Conservation (phyloP, 1,140 invertebrate species). For the Lordiphosa clarofinis region DNA sequence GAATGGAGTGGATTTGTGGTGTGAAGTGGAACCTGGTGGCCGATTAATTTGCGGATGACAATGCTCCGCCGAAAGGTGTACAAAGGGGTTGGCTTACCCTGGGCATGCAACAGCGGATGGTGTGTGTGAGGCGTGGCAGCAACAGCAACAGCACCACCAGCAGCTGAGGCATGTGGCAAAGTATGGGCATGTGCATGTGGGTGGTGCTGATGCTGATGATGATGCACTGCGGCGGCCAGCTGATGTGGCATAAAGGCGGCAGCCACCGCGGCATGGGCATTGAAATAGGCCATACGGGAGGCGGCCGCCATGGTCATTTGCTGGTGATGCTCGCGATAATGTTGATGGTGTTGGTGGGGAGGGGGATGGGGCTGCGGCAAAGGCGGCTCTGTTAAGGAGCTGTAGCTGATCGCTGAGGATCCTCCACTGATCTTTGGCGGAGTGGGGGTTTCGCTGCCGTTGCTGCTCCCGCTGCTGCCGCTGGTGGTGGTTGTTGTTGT, state of each 20-base stretch:
- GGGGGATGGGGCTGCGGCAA: constrained; percentile 36
- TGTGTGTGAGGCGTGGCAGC: constrained; percentile 38
- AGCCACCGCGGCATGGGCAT: constrained; percentile 92
- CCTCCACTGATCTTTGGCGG: constrained; percentile 21
- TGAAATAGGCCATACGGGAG: constrained; percentile 91
- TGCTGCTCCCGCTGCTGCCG: constrained; percentile 9
- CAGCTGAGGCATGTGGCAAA: constrained; percentile 35
- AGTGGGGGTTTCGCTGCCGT: constrained; percentile 27
- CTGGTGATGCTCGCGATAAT: constrained; percentile 80
- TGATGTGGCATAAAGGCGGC: constrained; percentile 88
- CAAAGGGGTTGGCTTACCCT: constrained; percentile 54
- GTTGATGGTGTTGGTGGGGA: constrained; percentile 50
- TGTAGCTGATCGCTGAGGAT: constrained; percentile 6
- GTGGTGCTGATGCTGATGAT: constrained; percentile 53
- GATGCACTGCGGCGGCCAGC: constrained; percentile 58
- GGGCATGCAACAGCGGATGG: constrained; percentile 68
- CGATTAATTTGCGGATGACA: no score
- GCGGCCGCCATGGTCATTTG: constrained; percentile 86
- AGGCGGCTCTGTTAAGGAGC: constrained; percentile 16
- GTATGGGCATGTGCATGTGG: constrained; percentile 28
- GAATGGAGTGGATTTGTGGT: constrained; percentile 12
- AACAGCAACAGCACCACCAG: constrained; percentile 13
- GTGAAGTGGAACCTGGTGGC: constrained; percentile 10
- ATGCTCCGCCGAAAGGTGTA: no score
- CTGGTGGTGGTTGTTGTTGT: constrained; percentile 42